Evolutionary conservation across 2,797 vertebrate genomes (phyloP), one percentile per base, ranked within the genome.

Genomic region (Cossypha heuglini): DNA sequence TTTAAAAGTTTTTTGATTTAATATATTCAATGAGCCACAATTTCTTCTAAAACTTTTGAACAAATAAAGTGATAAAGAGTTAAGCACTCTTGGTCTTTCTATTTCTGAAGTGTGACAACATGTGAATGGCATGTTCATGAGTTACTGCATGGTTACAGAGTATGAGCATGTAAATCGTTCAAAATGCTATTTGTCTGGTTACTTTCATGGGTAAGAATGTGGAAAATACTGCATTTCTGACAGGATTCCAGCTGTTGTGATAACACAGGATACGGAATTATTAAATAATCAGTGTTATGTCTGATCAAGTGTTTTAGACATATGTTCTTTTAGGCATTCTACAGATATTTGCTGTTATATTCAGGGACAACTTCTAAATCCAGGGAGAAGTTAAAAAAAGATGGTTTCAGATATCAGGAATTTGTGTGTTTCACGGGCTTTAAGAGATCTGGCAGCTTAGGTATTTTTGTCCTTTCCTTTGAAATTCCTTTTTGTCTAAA

Each of bases 121-220:
- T 80, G 16, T 43, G 63, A 94, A 90, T 94, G 92, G 94, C 94
- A 94, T 90, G 79, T 94, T 93, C 87, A 35, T 94, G 58, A 95
- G 29, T 95, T 88, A 64, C 46, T 95, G 73, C 82, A 67, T 66
- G 49, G 81, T 90, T 90, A 80, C 63, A 71, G 80, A 51, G 9
- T 63, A 49, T 78, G 38, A 81, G 73, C 42, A 38, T 92, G 51
- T 76, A 81, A 91, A 86, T 88, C 0, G 73, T 72, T 84, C n/a
- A 57, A 71, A 80, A 63, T 66, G 68, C 37, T 35, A 6, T 89
- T 94, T 94, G 80, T 14, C 69, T 93, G 52, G 62, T 76, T 80
- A 54, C 31, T 92, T 85, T 81, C 9, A 33, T 55, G 88, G 35
- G 38, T 86, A 55, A 48, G 46, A 93, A 85, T 93, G 71, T 93